Conservation (phyloP, 2,113 vertebrate species). For the Neodontobutis hainanensis region DNA sequence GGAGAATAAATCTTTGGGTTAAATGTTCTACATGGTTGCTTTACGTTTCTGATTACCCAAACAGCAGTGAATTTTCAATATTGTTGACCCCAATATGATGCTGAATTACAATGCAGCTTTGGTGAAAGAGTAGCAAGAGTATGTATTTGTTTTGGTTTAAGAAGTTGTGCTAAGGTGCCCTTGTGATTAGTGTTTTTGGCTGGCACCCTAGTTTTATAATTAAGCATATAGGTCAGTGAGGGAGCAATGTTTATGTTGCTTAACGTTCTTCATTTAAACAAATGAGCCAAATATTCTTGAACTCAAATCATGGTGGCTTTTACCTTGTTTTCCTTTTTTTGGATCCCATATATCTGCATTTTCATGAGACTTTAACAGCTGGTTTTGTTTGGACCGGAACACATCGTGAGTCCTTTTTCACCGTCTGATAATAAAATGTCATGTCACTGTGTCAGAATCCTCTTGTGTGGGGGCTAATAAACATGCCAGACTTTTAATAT, state of each 20-base stretch:
- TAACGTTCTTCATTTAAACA: neutral
- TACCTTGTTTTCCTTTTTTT: no score
- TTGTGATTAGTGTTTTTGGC: slow-evolving; percentile 14
- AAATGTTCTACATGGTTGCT: no score
- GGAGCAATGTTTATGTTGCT: slow-evolving; percentile 3
- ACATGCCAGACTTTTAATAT: slow-evolving; percentile 12
- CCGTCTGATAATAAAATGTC: neutral
- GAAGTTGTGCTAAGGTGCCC: slow-evolving; percentile 19
- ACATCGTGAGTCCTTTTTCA: neutral
- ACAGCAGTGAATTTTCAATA: neutral
- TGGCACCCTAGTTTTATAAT: slow-evolving; percentile 8
- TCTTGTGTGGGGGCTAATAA: slow-evolving; percentile 1
- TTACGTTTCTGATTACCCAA: no score
- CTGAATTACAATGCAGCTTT: neutral
- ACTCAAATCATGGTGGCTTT: no score
- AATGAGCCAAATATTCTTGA: neutral
- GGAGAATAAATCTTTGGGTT: no score
- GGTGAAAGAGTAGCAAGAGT: neutral
- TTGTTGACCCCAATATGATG: neutral
- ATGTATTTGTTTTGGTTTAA: slow-evolving; percentile 10
- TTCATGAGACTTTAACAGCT: neutral
- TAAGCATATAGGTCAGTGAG: neutral
- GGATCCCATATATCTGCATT: neutral
- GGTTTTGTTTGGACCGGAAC: neutral
- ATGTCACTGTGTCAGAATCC: slow-evolving; percentile 2